Conservation (phyloP, 1,140 invertebrate species). For the Hormaphis cornu region DNA sequence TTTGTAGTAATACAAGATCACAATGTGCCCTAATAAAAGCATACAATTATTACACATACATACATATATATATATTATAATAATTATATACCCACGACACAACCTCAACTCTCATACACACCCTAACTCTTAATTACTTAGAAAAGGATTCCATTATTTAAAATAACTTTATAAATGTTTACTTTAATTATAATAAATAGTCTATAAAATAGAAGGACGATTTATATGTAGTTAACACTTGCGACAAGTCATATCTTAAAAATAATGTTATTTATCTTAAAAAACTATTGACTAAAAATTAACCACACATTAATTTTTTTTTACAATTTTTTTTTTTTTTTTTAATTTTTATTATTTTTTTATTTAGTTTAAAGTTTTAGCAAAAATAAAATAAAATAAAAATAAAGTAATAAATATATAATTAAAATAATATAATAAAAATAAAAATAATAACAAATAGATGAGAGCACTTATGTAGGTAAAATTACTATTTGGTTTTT, state of each 20-base stretch:
- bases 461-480: slow-evolving; percentile 16
- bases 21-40: neutral
- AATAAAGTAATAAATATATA: neutral
- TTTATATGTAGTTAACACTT: slow-evolving; percentile 27
- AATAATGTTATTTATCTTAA: slow-evolving; percentile 28
- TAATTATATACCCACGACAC: neutral
- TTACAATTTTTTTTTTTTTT: slow-evolving; percentile 7
- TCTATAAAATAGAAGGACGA: slow-evolving; percentile 29
- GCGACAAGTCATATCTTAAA: slow-evolving; percentile 28
- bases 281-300: slow-evolving; percentile 31
- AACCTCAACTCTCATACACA: neutral
- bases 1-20: slow-evolving; percentile 16
- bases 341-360: slow-evolving; percentile 6
- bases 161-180: slow-evolving; percentile 12
- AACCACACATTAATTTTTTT: slow-evolving; percentile 31
- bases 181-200: slow-evolving; percentile 11
- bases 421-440: neutral
- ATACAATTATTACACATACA: neutral
- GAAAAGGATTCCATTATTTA: slow-evolving; percentile 23
- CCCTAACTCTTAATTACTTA: slow-evolving; percentile 1
- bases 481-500: slow-evolving; percentile 30
- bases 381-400: slow-evolving; percentile 5
- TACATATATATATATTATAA: neutral
- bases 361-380: slow-evolving; percentile 17
- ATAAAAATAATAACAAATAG: slow-evolving; percentile 15